Conservation (phyloP, 1,140 invertebrate species). For the Dysdera silvatica region DNA sequence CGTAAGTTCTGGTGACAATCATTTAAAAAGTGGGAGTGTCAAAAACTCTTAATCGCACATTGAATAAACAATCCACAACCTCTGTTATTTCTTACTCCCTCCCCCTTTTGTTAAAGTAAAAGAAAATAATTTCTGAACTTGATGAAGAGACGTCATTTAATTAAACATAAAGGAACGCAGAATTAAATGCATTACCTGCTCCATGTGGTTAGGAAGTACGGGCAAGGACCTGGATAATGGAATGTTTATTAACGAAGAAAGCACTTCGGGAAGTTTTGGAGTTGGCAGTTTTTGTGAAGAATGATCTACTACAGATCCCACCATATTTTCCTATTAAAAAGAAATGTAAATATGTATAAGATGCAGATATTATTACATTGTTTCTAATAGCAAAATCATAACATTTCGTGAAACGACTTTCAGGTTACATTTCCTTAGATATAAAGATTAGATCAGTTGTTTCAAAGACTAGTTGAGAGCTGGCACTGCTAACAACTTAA, state of each 20-base stretch:
- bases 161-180: too few relatives aligned
- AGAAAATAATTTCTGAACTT: neutral
- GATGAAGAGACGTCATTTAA: neutral
- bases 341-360: neutral
- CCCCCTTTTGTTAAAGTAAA: too few relatives aligned
- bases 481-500: too few relatives aligned
- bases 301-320: constrained; percentile 29
- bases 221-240: neutral
- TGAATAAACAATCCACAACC: neutral
- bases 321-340: constrained; percentile 31
- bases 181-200: constrained; percentile 7
- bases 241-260: constrained; percentile 25
- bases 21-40: neutral
- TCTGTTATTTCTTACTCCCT: neutral
- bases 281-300: constrained; percentile 24
- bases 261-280: constrained; percentile 26
- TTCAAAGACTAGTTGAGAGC: too few relatives aligned
- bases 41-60: neutral
- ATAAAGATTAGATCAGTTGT: neutral
- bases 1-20: neutral
- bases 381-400: neutral
- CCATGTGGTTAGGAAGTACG: neutral
- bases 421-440: neutral
- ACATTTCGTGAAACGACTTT: neutral
- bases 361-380: neutral